Evolutionary conservation across 2,888 invertebrate genomes (phyloP).

Genomic region (Caenorhabditis becei): DNA sequence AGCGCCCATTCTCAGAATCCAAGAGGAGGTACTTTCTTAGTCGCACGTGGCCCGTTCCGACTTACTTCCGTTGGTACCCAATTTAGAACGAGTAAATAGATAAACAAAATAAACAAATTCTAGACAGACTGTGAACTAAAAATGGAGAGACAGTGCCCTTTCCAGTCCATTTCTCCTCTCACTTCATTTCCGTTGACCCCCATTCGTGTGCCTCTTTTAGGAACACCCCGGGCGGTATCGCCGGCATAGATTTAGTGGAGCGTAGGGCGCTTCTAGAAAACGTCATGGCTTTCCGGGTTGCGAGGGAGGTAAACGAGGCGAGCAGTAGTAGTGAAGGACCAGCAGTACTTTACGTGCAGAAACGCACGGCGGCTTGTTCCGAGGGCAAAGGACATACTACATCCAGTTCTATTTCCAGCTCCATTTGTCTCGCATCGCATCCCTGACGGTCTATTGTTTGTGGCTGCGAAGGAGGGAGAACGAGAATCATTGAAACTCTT

Average conservation of each 20-base stretch:
- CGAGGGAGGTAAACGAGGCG: constrained; percentile 41
- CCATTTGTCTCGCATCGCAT: constrained; percentile 67
- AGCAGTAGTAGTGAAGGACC: neutral
- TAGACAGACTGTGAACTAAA: neutral
- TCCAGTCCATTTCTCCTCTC: constrained; percentile 25
- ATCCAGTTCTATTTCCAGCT: constrained; percentile 41
- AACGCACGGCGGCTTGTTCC: neutral
- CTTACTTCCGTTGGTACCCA: too few species aligned
- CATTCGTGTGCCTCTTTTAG: constrained; percentile 3
- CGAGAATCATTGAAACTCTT: constrained; percentile 73
- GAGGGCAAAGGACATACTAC: neutral
- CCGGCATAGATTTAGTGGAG: neutral
- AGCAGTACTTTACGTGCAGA: constrained; percentile 1
- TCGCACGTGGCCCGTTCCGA: too few species aligned
- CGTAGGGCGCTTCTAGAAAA: constrained; percentile 1
- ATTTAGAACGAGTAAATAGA: too few species aligned
- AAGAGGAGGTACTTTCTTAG: too few species aligned
- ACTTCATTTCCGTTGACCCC: constrained; percentile 14
- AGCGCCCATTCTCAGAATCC: too few species aligned
- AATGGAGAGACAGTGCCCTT: neutral
- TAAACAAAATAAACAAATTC: too few species aligned
- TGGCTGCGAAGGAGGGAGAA: constrained; percentile 77
- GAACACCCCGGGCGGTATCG: neutral
- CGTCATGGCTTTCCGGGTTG: constrained; percentile 28
- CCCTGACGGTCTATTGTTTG: constrained; percentile 75